Evolutionary conservation across 1,140 invertebrate genomes (phyloP).

Genomic region (Drosophila bocqueti): DNA sequence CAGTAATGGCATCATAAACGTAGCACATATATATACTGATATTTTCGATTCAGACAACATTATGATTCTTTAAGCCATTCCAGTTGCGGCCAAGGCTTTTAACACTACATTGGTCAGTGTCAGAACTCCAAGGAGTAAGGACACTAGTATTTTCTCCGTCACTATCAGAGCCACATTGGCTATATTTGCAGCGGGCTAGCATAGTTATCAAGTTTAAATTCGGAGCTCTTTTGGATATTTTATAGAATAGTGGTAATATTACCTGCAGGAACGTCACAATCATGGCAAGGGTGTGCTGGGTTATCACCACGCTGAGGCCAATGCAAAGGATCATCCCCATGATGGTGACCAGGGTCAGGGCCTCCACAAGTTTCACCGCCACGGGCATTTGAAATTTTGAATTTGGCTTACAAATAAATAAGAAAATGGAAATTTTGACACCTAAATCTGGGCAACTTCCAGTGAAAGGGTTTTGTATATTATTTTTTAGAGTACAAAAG

Average conservation of each 20-base stretch:
- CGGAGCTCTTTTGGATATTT: neutral
- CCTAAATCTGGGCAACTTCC: neutral
- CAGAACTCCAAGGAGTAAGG: conserved; percentile 25
- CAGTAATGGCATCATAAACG: conserved; percentile 23
- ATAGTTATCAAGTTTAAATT: neutral
- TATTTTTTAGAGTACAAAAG: neutral
- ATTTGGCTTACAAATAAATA: neutral
- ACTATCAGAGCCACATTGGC: conserved; percentile 28
- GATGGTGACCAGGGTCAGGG: conserved; percentile 56
- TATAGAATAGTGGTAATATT: neutral
- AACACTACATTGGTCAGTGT: conserved; percentile 49
- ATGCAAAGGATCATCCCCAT: conserved; percentile 62
- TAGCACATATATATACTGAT: neutral
- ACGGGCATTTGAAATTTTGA: conserved; percentile 54
- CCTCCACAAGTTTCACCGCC: conserved; percentile 61
- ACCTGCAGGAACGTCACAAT: conserved; percentile 56
- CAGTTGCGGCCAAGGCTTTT: conserved; percentile 37
- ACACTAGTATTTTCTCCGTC: conserved; percentile 60
- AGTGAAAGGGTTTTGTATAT: neutral
- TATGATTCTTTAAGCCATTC: conserved; percentile 37
- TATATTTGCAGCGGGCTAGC: conserved; percentile 63
- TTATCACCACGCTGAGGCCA: conserved; percentile 57
- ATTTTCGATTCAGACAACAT: conserved; percentile 22
- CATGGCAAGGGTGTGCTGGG: conserved; percentile 40
- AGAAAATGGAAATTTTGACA: neutral